These are phyloP conservation scores for Antheraea assamensis DNA, from an alignment of 2,888 invertebrate species.

Conservation along the genomic window DNA sequence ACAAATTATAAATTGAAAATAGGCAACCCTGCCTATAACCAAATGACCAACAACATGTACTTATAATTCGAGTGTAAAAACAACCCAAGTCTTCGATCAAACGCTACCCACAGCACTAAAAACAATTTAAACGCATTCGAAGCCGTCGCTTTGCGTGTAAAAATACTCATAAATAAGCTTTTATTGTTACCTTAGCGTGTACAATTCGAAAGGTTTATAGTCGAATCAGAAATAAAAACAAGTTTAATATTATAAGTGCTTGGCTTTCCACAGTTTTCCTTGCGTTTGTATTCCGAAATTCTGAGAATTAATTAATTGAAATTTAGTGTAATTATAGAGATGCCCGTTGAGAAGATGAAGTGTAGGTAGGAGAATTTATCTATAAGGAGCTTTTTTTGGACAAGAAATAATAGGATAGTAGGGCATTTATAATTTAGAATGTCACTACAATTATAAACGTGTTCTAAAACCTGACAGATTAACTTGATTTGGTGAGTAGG, in stretches of 20 bases:
- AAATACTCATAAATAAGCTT: constrained; percentile 5
- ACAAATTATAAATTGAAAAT: not conserved
- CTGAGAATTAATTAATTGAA: not conserved
- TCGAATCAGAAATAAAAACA: constrained; percentile 10
- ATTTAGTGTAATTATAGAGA: not conserved
- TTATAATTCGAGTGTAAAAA: not conserved
- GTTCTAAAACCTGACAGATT: too few relatives aligned
- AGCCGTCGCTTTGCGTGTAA: constrained; percentile 12
- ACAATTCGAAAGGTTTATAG: constrained; percentile 4
- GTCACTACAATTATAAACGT: too few relatives aligned
- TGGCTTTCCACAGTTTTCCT: constrained; percentile 2
- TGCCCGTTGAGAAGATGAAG: not conserved
- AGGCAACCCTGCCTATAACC: not conserved
- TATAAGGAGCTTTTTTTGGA: too few relatives aligned
- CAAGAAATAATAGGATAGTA: too few relatives aligned
- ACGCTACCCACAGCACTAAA: constrained; percentile 5
- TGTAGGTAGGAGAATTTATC: not conserved
- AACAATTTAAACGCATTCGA: constrained; percentile 13
- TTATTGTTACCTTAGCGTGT: constrained; percentile 12
- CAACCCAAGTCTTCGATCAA: not conserved
- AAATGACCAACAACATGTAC: not conserved
- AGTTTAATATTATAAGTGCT: constrained; percentile 10
- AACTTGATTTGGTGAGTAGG: too few relatives aligned
- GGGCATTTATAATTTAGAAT: too few relatives aligned
- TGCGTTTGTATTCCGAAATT: not conserved